These are phyloP conservation scores for Callithrix jacchus DNA, from an alignment of 2,113 vertebrate genomes.

Conservation along the genomic window DNA sequence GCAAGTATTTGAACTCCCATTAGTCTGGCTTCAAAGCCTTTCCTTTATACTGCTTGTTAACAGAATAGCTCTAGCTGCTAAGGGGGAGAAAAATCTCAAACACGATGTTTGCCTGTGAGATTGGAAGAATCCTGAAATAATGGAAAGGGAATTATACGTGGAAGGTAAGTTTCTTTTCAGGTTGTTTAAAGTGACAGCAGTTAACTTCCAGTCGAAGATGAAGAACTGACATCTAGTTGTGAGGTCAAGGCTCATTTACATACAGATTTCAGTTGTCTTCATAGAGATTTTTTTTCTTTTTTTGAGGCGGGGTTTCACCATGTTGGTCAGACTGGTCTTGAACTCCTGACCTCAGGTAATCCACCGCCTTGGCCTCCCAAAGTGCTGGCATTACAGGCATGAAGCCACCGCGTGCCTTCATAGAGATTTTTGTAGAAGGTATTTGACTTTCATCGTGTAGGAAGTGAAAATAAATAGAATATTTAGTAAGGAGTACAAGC, in stretches of 20 bases:
- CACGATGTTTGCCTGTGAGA: neutral
- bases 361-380: no score
- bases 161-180: neutral
- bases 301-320: no score
- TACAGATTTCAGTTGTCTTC: neutral
- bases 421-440: neutral
- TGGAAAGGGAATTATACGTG: neutral
- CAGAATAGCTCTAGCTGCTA: neutral
- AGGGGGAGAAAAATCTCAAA: neutral
- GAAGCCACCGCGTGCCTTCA: no score
- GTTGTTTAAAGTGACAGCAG: neutral
- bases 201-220: neutral
- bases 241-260: neutral
- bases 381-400: no score
- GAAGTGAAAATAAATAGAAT: neutral
- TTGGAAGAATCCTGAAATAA: neutral
- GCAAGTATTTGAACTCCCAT: neutral
- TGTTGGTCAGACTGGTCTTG: no score
- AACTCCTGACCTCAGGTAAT: no score
- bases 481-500: neutral
- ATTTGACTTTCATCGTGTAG: neutral
- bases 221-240: neutral
- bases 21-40: neutral
- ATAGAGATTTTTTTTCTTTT: no score
- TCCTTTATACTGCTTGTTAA: neutral